Evolutionary conservation across 23 tunicate genomes (phyloP).

Genomic region (Trididemnum clinides): DNA sequence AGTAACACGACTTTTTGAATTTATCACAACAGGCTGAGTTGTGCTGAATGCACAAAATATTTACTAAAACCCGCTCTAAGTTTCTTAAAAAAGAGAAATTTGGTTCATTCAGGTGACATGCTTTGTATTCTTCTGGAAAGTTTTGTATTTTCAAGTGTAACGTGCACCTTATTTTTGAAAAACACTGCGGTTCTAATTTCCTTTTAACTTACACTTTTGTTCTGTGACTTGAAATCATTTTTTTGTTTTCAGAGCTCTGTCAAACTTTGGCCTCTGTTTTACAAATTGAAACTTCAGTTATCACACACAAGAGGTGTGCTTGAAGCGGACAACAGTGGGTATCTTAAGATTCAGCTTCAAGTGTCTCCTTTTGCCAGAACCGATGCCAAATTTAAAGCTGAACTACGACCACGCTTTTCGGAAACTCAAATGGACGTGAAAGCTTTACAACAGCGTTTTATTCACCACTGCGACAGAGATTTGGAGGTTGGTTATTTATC

Average conservation of each 20-base stretch:
- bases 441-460: constrained; percentile 6
- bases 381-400: constrained; percentile 67
- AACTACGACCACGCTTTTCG: constrained; percentile 19
- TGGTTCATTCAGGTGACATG: too few species aligned
- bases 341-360: constrained; percentile 38
- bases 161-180: too few species aligned
- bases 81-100: too few species aligned
- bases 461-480: constrained; percentile 42
- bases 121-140: too few species aligned
- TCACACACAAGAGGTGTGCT: constrained; percentile 61
- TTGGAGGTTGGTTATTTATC: constrained; percentile 37
- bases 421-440: neutral
- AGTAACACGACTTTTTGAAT: too few species aligned
- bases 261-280: constrained; percentile 77
- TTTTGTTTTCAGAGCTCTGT: constrained; percentile 28
- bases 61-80: too few species aligned
- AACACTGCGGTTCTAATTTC: too few species aligned
- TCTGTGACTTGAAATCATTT: too few species aligned
- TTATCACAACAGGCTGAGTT: too few species aligned
- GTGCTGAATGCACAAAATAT: too few species aligned
- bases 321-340: constrained; percentile 43
- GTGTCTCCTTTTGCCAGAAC: constrained; percentile 41
- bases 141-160: too few species aligned
- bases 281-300: constrained; percentile 59
- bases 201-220: too few species aligned